Evolutionary conservation across 2,888 invertebrate genomes (phyloP).

Genomic region (Ornithoptera alexandrae): DNA sequence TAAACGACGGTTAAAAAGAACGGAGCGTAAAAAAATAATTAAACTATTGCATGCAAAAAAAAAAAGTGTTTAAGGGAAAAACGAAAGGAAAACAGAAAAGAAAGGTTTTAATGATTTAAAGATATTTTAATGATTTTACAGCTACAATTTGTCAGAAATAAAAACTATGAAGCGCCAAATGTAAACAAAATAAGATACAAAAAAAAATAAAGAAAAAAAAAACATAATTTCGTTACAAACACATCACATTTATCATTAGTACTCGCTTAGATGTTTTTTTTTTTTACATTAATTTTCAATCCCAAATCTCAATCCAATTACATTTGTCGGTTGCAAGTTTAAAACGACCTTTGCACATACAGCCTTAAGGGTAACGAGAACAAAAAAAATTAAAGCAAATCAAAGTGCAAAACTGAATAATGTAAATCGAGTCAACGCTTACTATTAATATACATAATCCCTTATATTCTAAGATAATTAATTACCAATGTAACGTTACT

Average conservation of each 20-base stretch:
- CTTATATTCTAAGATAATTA: background rate
- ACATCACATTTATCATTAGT: background rate
- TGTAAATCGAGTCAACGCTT: background rate
- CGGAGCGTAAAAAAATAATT: background rate
- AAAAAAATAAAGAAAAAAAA: background rate
- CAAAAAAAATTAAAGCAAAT: background rate
- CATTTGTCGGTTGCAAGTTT: background rate
- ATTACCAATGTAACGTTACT: background rate
- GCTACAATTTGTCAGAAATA: conserved; percentile 1
- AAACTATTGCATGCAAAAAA: background rate
- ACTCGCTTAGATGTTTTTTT: background rate
- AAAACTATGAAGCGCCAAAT: background rate
- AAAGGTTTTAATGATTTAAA: background rate
- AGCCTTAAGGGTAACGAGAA: background rate
- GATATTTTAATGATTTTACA: conserved; percentile 1
- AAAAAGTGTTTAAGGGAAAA: background rate
- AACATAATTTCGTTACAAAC: background rate
- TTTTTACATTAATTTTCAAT: background rate
- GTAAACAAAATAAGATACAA: background rate
- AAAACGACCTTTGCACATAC: background rate
- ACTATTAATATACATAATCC: background rate
- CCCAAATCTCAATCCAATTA: background rate
- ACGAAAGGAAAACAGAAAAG: background rate
- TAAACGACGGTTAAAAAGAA: background rate
- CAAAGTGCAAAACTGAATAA: background rate